A percentile compares a stretch with the other conserved stretches of the same genome.
Conservation (phyloP, 2,888 invertebrate species). For the Ornithoptera alexandrae region DNA sequence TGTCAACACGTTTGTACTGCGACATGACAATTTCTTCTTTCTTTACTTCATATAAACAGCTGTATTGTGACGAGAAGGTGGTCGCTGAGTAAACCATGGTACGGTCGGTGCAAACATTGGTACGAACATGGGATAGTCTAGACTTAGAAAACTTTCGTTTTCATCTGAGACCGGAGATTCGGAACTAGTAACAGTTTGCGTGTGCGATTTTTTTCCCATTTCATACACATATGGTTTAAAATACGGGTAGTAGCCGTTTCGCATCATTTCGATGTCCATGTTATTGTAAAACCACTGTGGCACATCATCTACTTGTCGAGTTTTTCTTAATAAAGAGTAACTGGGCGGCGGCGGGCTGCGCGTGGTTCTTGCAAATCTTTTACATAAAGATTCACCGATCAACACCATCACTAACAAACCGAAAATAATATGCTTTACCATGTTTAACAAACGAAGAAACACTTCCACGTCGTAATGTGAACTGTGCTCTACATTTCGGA, state of each 20-base stretch:
- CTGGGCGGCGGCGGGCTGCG: neutral
- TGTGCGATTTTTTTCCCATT: too few species aligned
- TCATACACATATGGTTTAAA: too few species aligned
- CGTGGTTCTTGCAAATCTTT: neutral
- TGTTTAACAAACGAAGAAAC: neutral
- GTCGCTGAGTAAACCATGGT: too few species aligned
- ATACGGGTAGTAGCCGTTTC: neutral
- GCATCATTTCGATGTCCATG: neutral
- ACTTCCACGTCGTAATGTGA: neutral
- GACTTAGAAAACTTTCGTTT: too few species aligned
- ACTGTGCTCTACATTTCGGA: neutral
- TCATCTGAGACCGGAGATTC: too few species aligned
- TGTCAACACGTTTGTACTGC: too few species aligned
- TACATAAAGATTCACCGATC: slow-evolving; percentile 10
- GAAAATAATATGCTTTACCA: neutral
- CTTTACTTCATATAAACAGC: too few species aligned
- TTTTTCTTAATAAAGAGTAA: neutral
- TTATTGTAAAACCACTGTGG: neutral
- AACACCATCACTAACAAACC: neutral
- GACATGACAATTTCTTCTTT: too few species aligned
- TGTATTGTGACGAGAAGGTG: too few species aligned
- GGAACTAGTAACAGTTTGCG: too few species aligned
- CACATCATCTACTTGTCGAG: neutral
- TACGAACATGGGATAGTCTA: too few species aligned
- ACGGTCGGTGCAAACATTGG: too few species aligned